Percentiles rank a stretch among this genome's conserved stretches.
Conservation (phyloP, 2,888 invertebrate species). For the Drosophila peninsularis region DNA sequence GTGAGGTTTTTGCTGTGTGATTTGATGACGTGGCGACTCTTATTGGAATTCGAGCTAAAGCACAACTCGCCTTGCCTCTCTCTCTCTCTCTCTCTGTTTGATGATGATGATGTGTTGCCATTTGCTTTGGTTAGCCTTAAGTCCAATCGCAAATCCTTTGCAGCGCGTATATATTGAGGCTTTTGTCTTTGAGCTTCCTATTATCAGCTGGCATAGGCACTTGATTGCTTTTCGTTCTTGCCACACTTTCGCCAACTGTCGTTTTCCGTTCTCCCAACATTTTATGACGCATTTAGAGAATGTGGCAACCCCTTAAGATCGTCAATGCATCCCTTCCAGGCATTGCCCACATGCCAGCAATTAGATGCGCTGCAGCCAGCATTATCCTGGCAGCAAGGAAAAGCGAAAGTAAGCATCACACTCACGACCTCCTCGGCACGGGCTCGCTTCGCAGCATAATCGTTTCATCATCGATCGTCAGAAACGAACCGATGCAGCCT, state of each 20-base stretch:
- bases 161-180: conserved; percentile 47
- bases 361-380: conserved; percentile 62
- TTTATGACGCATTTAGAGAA: conserved; percentile 60
- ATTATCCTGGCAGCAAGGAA: conserved; percentile 41
- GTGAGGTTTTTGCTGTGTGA: conserved; percentile 70
- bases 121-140: conserved; percentile 41
- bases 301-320: conserved; percentile 65
- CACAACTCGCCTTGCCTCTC: conserved; percentile 5
- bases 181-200: conserved; percentile 63
- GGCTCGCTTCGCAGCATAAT: conserved; percentile 42
- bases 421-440: conserved; percentile 36
- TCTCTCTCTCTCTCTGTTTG: conserved; percentile 3
- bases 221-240: conserved; percentile 53
- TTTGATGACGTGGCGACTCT: conserved; percentile 71
- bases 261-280: conserved; percentile 29
- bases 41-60: conserved; percentile 44
- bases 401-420: conserved; percentile 46
- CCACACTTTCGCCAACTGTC: conserved; percentile 55
- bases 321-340: conserved; percentile 15
- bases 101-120: conserved; percentile 64
- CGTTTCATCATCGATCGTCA: conserved; percentile 53
- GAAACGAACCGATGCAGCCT: conserved; percentile 18
- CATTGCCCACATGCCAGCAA: conserved; percentile 62
- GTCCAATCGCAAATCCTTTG: conserved; percentile 68
- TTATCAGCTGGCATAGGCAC: conserved; percentile 32